Evolutionary conservation across 2,113 vertebrate species (phyloP), one percentile per base, ranked within the genome.

Genomic region (Pleuronectes platessa): DNA sequence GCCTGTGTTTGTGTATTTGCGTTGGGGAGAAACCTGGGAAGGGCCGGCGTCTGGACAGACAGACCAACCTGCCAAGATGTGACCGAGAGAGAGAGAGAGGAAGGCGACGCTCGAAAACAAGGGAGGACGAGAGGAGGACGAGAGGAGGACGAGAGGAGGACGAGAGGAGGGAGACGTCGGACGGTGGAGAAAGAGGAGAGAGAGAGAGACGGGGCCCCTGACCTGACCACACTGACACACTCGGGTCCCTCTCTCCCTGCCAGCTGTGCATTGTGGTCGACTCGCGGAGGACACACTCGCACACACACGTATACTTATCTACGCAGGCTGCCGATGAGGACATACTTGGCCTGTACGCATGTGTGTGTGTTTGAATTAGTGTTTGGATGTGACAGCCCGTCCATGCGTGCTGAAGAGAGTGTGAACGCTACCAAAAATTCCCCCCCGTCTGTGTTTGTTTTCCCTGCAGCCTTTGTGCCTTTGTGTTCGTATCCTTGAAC

Each of bases 211-310:
- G 6, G 86, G 90, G 88, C 88, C 92, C 83, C 88, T 90, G 90
- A 93, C 92, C 79, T 83, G 73, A 93, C 93, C 91, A 78, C 90
- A 89, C 72, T 88, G 85, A 92, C 93, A 93, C 86, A 88, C 87
- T 93, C 79, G 80, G 90, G 90, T 88, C 89, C 58, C 85, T 84
- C 86, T 79, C 79, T 87, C 68, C 72, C 75, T 88, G 88, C 90
- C 92, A 93, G 90, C 92, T 92, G 89, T 90, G 90, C 88, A 81
- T 77, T 93, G 94, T 82, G 92, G 86, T 92, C 51, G 2, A 66
- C 83, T 75, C 70, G 27, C 60, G 85, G 86, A 88, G 87, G 87
- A 90, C 88, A 73, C 83, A 78, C 83, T 90, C 83, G 54, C 85
- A 68, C 90, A 92, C 26, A 27, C 90, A 93, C 80, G 82, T 90